Conservation (phyloP, 2,888 invertebrate species). For the Darwinula stevensoni region DNA sequence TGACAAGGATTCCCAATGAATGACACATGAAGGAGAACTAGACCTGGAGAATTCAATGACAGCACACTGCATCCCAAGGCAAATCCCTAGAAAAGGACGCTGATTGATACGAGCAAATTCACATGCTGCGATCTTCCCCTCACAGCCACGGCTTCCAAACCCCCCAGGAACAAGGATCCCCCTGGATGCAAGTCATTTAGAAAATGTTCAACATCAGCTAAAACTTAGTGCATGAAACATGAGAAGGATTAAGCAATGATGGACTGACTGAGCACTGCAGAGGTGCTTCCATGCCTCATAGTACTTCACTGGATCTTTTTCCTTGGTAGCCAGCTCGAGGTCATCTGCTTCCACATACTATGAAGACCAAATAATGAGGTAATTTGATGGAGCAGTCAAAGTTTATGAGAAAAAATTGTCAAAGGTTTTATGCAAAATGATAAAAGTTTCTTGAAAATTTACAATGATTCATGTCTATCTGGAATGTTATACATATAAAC, state of each 20-base stretch:
- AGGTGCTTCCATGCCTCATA: slow-evolving; percentile 79
- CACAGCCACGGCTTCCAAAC: slow-evolving; percentile 79
- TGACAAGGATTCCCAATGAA: too few species aligned
- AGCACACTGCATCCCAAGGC: slow-evolving; percentile 87
- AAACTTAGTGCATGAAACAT: background rate
- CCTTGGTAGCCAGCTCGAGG: slow-evolving; percentile 15
- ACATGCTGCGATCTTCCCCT: slow-evolving; percentile 80
- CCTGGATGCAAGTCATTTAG: slow-evolving; percentile 20
- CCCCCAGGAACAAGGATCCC: slow-evolving; percentile 92
- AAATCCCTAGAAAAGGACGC: slow-evolving; percentile 80
- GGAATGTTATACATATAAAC: too few species aligned
- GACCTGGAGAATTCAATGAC: slow-evolving; percentile 67
- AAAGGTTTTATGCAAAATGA: too few species aligned
- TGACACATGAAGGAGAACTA: too few species aligned
- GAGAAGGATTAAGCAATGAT: slow-evolving; percentile 14
- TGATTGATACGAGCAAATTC: slow-evolving; percentile 69
- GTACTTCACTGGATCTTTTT: slow-evolving; percentile 40
- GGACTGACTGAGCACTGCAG: slow-evolving; percentile 36
- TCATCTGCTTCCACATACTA: slow-evolving; percentile 74
- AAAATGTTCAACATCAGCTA: background rate
- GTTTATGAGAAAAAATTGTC: too few species aligned
- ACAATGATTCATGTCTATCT: too few species aligned
- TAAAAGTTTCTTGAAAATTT: too few species aligned
- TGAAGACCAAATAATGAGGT: slow-evolving; percentile 11
- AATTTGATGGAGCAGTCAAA: too few species aligned